These are phyloP conservation scores for Hephaestus fuliginosus DNA, from an alignment of 2,797 vertebrate species.

Conservation along the genomic window DNA sequence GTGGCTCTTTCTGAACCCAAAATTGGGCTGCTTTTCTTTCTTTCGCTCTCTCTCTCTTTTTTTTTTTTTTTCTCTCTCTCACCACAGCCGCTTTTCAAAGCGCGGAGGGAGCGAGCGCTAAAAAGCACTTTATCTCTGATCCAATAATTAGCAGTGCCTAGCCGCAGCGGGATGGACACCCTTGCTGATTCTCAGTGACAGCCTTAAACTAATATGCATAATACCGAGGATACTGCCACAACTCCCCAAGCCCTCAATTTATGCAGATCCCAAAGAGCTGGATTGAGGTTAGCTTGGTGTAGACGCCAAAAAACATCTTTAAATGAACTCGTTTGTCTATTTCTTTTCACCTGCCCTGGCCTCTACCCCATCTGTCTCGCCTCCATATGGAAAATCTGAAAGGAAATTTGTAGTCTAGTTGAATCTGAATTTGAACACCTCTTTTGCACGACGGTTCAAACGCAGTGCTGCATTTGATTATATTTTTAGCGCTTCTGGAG, in stretches of 20 bases:
- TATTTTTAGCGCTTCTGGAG: slow-evolving; percentile 9
- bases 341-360: slow-evolving; percentile 71
- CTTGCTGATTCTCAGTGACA: slow-evolving; percentile 87
- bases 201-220: slow-evolving; percentile 89
- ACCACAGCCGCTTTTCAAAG: slow-evolving; percentile 69
- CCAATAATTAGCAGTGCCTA: slow-evolving; percentile 87
- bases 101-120: slow-evolving; percentile 63
- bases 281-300: slow-evolving; percentile 84
- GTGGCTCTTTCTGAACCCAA: slow-evolving; percentile 71
- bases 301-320: slow-evolving; percentile 80
- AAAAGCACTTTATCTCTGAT: slow-evolving; percentile 85
- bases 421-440: slow-evolving; percentile 43
- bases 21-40: slow-evolving; percentile 67
- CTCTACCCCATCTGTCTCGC: slow-evolving; percentile 62
- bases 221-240: slow-evolving; percentile 85
- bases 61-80: slow-evolving; percentile 32
- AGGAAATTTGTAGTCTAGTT: slow-evolving; percentile 53
- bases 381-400: slow-evolving; percentile 26
- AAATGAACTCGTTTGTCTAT: slow-evolving; percentile 83
- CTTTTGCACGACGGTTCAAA: slow-evolving; percentile 19
- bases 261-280: slow-evolving; percentile 87
- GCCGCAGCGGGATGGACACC: slow-evolving; percentile 83
- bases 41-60: slow-evolving; percentile 23
- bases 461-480: neutral
- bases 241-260: slow-evolving; percentile 86